Base-by-base conservation (phyloP, 1,140 invertebrate genomes). In the Drosophila tropicalis region DNA sequence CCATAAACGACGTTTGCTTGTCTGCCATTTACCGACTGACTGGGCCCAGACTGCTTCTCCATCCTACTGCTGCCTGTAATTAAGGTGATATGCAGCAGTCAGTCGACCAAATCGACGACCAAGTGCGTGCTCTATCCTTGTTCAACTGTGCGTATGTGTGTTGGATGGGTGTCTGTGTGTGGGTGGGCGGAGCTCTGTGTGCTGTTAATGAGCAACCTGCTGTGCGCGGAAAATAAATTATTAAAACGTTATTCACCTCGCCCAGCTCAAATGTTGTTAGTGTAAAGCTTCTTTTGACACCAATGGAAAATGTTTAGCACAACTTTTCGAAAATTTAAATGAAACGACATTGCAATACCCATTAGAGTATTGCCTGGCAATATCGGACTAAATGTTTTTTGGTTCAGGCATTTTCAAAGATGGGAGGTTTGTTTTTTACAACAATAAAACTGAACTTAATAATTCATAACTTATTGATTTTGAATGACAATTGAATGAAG, bases 11-110 rank as follows among this genome's bases (percentile, higher is more conserved):
- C 81, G 79, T 87, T 86, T 79, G 83, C 83, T 78, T 83, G 72
- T 78, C 79, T 83, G 85, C 83, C 79, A 80, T 86, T 86, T 86
- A 84, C 83, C 83, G 76, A 83, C 79, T 86, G 79, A 87, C 83
- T 86, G 83, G 76, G 85, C 76, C 67, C 83, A 86, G 79, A 86
- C 79, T 86, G 19, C 44, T 51, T 51, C 44, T 51, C 44, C 44
- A 22, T 22, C 44, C 44, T 22, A 22, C 44, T 51, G 84, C 72
- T 89, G 84, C 76, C 84, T 89, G 84, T 89, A 89, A 89, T 89
- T 89, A 89, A 89, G 84, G 84, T 89, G 84, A 89, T 87, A 84
- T 84, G 84, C 77, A 76, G 80, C 84, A 78, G 58, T 56, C 80
- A 87, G 63, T 62, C 79, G 68, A 81, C 66, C 81, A 70, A 76